Base-by-base conservation (phyloP, 2,888 invertebrate species). In the Chironomus riparius region DNA sequence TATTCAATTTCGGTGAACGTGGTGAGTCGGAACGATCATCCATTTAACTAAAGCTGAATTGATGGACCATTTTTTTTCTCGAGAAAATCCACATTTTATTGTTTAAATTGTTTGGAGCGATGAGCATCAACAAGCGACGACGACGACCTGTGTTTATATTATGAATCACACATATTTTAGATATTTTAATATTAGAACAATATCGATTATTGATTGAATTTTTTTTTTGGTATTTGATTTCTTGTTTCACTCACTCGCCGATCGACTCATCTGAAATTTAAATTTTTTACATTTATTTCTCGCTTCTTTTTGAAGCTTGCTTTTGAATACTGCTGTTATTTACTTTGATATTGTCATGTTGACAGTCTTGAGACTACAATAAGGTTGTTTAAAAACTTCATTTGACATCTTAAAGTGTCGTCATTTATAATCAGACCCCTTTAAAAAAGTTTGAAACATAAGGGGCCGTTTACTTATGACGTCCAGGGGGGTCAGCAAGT, bases 141-240 rank as follows among this genome's bases (percentile, higher is more conserved):
- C 62, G 22, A 18, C 65, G 65, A 65, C 13, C 12, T 65, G 21
- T 24, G 24, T 65, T 21, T 24, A 22, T 65, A 24, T 61, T 62
- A 38, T 72, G 62, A 72, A 38, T 72, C 62, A 72, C 62, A 72
- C 61, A 72, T 62, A 28, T 47, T 38, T 68, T 21, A 68, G 68
- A 68, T 38, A 68, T 28, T 68, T 28, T 38, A 15, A 38, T 47
- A 38, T 62, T 61, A 72, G 72, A 72, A 72, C 72, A 56, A 61
- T 72, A 72, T 72, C 62, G 72, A 72, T 62, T 62, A 72, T 72
- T 38, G 72, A 72, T 72, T 70, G 48, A 28, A 70, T 21, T 18
- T 71, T 38, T 15, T 50, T 38, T 62, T 72, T 4, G 18, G 18
- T 56, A 15, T 56, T 56, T 15, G 18, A 56, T 56, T 56, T 56